Percentiles rank a stretch among this genome's conserved stretches.
Evolutionary conservation across 1,140 invertebrate species (phyloP).

Genomic region (Lutraria rhynchaena): DNA sequence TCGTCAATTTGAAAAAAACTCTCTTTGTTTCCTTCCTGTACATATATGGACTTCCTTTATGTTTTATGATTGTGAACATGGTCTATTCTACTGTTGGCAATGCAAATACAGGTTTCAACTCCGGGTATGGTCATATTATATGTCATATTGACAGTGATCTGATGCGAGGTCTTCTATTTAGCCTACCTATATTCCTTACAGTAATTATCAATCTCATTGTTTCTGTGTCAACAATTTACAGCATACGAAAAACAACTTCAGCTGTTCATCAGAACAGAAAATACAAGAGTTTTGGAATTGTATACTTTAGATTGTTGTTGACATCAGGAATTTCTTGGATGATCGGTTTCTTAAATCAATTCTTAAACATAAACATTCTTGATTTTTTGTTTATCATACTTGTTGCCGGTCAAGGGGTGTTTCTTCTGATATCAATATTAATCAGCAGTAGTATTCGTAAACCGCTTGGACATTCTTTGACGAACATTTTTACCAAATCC

Average conservation of each 20-base stretch:
- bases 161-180: background rate
- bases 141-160: background rate
- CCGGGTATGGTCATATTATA: background rate
- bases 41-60: background rate
- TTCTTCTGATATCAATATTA: background rate
- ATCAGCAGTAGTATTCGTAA: too few relatives aligned
- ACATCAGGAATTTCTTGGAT: background rate
- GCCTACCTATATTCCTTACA: background rate
- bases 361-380: background rate
- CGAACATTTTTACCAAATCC: too few relatives aligned
- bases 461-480: too few relatives aligned
- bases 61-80: background rate
- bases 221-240: background rate
- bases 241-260: background rate
- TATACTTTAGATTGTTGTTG: background rate
- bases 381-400: conserved; percentile 1
- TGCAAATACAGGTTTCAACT: background rate
- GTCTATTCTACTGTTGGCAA: background rate
- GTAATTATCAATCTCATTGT: background rate
- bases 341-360: conserved; percentile 1
- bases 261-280: background rate
- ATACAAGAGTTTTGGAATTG: background rate
- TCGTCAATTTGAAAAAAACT: background rate
- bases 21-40: background rate
- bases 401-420: background rate